These are phyloP conservation scores for Synanthedon myopaeformis DNA, from an alignment of 2,888 invertebrate genomes.

Conservation along the genomic window DNA sequence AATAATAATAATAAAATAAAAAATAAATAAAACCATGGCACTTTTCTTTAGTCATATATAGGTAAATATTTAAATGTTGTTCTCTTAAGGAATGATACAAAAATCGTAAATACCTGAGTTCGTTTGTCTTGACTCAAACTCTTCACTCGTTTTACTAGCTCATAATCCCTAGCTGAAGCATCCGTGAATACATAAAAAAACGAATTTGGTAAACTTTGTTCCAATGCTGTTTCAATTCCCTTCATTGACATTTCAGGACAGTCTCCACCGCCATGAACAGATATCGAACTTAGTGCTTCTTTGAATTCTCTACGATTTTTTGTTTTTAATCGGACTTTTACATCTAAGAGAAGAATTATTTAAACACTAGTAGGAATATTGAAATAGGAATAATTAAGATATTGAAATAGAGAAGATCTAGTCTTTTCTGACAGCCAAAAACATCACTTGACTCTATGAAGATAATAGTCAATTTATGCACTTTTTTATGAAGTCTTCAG, in stretches of 20 bases:
- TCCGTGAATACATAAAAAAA: conserved; percentile 48
- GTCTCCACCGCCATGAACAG: conserved; percentile 20
- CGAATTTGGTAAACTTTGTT: conserved; percentile 28
- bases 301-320: conserved; percentile 22
- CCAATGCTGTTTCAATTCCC: conserved; percentile 34
- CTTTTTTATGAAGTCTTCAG: too few species aligned
- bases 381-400: too few species aligned
- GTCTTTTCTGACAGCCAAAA: too few species aligned
- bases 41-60: too few species aligned
- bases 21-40: too few species aligned
- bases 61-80: too few species aligned
- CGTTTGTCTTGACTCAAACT: conserved; percentile 26
- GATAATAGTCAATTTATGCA: too few species aligned
- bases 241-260: conserved; percentile 39
- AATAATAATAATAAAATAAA: too few species aligned
- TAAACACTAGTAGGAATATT: not conserved
- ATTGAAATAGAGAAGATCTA: too few species aligned
- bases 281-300: conserved; percentile 14
- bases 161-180: conserved; percentile 33
- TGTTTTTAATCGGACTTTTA: conserved; percentile 17
- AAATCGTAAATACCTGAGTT: conserved; percentile 21
- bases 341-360: conserved; percentile 14
- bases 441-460: too few species aligned
- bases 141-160: conserved; percentile 18
- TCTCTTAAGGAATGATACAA: too few species aligned